Evolutionary conservation across 2,888 invertebrate species (phyloP).

Genomic region (Piscicola geometra): DNA sequence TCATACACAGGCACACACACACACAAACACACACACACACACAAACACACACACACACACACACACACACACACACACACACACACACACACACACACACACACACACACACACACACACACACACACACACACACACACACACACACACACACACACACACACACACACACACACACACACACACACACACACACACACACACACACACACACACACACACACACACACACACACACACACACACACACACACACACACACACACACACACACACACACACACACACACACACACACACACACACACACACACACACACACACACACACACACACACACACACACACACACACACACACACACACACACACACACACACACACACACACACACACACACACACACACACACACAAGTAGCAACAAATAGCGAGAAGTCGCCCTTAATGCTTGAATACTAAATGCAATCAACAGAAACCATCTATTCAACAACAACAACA

Average conservation of each 20-base stretch:
- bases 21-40: too few relatives aligned
- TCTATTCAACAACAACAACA: neutral
- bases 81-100: too few relatives aligned
- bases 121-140: too few relatives aligned
- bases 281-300: slow-evolving; percentile 12
- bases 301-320: slow-evolving; percentile 17
- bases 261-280: neutral
- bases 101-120: too few relatives aligned
- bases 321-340: slow-evolving; percentile 22
- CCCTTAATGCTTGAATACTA: slow-evolving; percentile 6
- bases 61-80: too few relatives aligned
- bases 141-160: too few relatives aligned
- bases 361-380: slow-evolving; percentile 15
- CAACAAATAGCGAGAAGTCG: neutral
- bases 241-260: neutral
- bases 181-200: too few relatives aligned
- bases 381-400: slow-evolving; percentile 5
- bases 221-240: too few relatives aligned
- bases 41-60: too few relatives aligned
- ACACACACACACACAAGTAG: neutral
- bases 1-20: too few relatives aligned
- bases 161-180: too few relatives aligned
- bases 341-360: slow-evolving; percentile 15
- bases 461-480: slow-evolving; percentile 9
- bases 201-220: too few relatives aligned